Conservation (phyloP, 2,113 vertebrate species). For the Acrocephalus arundinaceus region DNA sequence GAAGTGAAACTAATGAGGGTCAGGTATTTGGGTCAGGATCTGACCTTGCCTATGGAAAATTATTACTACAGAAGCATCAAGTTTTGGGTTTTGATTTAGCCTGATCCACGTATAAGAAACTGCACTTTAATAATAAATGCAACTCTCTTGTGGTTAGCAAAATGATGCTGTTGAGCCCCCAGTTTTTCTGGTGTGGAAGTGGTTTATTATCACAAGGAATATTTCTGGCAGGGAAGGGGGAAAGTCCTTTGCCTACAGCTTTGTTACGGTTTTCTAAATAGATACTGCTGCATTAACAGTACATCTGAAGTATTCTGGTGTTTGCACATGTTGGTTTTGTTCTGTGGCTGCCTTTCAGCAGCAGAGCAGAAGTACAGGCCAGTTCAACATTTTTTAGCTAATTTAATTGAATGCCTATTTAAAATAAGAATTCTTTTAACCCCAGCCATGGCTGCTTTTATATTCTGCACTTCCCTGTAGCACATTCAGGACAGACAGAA, state of each 20-base stretch:
- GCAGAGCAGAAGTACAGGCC: slow-evolving; percentile 14
- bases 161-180: background rate
- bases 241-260: slow-evolving; percentile 10
- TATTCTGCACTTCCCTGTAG: background rate
- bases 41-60: background rate
- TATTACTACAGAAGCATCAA: background rate
- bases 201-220: background rate
- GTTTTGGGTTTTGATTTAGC: background rate
- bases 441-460: background rate
- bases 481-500: background rate
- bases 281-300: background rate
- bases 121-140: background rate
- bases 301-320: slow-evolving; percentile 14
- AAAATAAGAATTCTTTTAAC: slow-evolving; percentile 38
- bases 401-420: slow-evolving; percentile 47
- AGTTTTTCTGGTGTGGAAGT: background rate
- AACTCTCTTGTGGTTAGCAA: background rate
- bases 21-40: background rate
- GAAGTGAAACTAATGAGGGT: background rate
- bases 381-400: slow-evolving; percentile 34
- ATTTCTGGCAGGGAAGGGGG: background rate
- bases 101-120: background rate
- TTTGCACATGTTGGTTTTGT: slow-evolving; percentile 23
- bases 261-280: background rate
- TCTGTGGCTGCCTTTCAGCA: slow-evolving; percentile 36